Percentiles rank a stretch among this genome's conserved stretches.
Evolutionary conservation across 2,113 vertebrate species (phyloP).

Genomic region (Lasiurus cinereus): DNA sequence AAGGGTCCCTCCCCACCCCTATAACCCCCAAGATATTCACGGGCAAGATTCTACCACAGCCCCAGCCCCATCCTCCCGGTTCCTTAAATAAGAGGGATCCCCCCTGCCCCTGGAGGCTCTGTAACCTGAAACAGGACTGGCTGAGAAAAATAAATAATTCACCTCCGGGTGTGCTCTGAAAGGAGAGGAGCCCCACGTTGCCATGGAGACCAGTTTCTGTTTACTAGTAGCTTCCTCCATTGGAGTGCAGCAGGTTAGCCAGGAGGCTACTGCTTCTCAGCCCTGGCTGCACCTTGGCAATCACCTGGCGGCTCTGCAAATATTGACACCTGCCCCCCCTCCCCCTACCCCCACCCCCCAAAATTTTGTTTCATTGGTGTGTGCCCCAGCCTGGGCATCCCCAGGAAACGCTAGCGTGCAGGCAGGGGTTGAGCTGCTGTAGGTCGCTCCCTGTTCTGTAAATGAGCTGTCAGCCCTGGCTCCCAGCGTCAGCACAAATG

Average conservation of each 20-base stretch:
- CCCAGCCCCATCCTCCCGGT: background rate
- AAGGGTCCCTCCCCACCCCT: background rate
- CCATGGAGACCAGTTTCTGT: constrained; percentile 71
- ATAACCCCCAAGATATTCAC: background rate
- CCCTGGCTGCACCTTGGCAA: background rate
- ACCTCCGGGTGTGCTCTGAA: background rate
- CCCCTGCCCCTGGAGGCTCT: background rate
- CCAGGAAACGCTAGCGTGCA: background rate
- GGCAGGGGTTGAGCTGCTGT: background rate
- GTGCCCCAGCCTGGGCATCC: background rate
- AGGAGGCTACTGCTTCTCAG: background rate
- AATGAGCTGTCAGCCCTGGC: constrained; percentile 25
- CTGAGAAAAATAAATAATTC: constrained; percentile 58
- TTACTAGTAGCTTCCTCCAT: constrained; percentile 16
- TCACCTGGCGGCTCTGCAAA: background rate
- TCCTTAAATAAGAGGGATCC: background rate
- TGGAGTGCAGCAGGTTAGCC: background rate
- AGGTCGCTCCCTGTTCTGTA: background rate
- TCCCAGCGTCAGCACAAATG: constrained; percentile 33
- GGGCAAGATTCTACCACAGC: background rate
- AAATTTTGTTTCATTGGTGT: background rate
- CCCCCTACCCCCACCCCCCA: background rate
- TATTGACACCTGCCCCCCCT: background rate
- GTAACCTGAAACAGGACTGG: background rate
- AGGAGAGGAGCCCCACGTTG: background rate